Conservation (phyloP, 1,140 invertebrate genomes). For the Bombus impatiens region DNA sequence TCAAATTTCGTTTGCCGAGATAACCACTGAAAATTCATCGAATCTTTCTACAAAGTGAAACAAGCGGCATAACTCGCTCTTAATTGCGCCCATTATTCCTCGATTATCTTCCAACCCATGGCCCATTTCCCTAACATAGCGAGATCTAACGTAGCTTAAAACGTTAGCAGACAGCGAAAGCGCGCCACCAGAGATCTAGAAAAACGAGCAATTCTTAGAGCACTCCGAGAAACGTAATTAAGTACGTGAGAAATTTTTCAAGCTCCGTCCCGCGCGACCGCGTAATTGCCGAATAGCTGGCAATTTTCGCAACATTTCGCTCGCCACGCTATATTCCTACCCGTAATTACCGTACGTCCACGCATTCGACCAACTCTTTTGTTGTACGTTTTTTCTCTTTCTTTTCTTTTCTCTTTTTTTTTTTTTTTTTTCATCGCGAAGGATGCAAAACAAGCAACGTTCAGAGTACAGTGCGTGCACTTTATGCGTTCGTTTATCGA, state of each 20-base stretch:
- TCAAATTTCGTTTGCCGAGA: too few species aligned
- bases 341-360: constrained; percentile 1
- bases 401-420: neutral
- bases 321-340: neutral
- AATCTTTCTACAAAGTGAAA: neutral
- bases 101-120: neutral
- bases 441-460: neutral
- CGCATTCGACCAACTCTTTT: neutral
- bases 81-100: too few species aligned
- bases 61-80: too few species aligned
- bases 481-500: constrained; percentile 39
- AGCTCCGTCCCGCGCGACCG: neutral
- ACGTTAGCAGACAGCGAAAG: neutral
- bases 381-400: neutral
- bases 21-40: too few species aligned
- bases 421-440: neutral
- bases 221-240: neutral
- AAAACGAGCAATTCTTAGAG: neutral
- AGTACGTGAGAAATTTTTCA: constrained; percentile 21
- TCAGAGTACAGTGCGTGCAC: neutral
- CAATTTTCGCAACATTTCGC: constrained; percentile 20
- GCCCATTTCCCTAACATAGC: neutral
- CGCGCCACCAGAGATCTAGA: neutral
- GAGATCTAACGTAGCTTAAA: neutral
- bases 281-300: constrained; percentile 16